These are phyloP conservation scores for Jordanella pulchra DNA, from an alignment of 2,797 vertebrate genomes.

Conservation along the genomic window DNA sequence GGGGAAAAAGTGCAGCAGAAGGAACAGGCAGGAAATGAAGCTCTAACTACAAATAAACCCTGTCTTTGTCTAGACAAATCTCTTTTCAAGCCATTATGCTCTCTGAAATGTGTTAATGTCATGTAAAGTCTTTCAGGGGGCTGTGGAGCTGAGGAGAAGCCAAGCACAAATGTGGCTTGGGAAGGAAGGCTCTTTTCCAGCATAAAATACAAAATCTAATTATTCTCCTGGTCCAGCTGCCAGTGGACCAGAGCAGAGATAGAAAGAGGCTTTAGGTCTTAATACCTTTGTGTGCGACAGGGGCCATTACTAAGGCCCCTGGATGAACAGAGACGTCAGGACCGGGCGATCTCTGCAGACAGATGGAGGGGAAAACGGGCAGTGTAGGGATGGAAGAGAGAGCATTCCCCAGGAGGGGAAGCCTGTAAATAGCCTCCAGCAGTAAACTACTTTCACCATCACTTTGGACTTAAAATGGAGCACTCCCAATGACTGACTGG, in stretches of 20 bases:
- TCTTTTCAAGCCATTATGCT: slow-evolving; percentile 83
- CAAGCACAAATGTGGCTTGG: slow-evolving; percentile 76
- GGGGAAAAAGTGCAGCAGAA: slow-evolving; percentile 65
- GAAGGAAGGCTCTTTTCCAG: slow-evolving; percentile 82
- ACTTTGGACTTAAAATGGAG: slow-evolving; percentile 5
- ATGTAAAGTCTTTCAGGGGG: slow-evolving; percentile 83
- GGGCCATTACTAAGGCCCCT: slow-evolving; percentile 73
- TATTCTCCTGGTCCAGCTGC: slow-evolving; percentile 82
- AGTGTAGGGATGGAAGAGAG: slow-evolving; percentile 22
- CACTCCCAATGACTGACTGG: not conserved
- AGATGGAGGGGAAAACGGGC: slow-evolving; percentile 46
- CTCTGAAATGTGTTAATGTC: slow-evolving; percentile 86
- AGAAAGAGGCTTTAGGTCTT: slow-evolving; percentile 68
- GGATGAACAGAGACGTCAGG: slow-evolving; percentile 70
- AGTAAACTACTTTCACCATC: slow-evolving; percentile 19
- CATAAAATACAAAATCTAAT: slow-evolving; percentile 84
- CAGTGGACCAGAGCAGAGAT: slow-evolving; percentile 61
- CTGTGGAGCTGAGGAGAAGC: slow-evolving; percentile 68
- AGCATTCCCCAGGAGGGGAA: slow-evolving; percentile 13
- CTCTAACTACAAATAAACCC: slow-evolving; percentile 86
- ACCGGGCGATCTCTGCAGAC: slow-evolving; percentile 42
- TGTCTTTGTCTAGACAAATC: slow-evolving; percentile 86
- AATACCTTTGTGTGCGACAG: slow-evolving; percentile 81
- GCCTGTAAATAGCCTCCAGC: slow-evolving; percentile 15
- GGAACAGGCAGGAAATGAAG: slow-evolving; percentile 84